phyloP scores from a whole-genome alignment of 2,113 vertebrate genomes.

The Seriola rivoliana region DNA sequence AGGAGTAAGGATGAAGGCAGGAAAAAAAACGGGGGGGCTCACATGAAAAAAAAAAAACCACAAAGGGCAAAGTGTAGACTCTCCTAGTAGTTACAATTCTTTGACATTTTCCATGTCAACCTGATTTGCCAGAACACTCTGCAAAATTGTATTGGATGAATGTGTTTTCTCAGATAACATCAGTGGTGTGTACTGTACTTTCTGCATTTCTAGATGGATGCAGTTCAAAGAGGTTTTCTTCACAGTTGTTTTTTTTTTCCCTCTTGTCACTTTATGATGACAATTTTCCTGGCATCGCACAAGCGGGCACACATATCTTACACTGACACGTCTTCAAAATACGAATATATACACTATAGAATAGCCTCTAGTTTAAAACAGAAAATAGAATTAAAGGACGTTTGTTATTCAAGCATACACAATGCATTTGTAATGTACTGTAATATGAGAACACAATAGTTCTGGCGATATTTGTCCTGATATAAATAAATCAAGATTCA shows the following conservation, averaged over 20 bases:
- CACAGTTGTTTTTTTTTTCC: conserved; percentile 5
- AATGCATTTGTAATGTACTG: neutral
- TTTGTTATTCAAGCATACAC: neutral
- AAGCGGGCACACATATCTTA: neutral
- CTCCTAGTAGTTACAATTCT: conserved; percentile 75
- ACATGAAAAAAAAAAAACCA: conserved; percentile 54
- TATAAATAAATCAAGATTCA: neutral
- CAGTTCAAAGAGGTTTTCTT: conserved; percentile 62
- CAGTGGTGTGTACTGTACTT: conserved; percentile 64
- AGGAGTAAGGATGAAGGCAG: conserved; percentile 66
- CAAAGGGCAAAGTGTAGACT: conserved; percentile 78
- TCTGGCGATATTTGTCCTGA: neutral
- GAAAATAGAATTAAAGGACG: neutral
- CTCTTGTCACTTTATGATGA: conserved; percentile 28
- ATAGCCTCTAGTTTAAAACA: neutral
- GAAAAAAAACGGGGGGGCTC: neutral
- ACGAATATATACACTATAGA: neutral
- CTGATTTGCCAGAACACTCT: conserved; percentile 80
- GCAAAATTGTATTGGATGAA: conserved; percentile 76
- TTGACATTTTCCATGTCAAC: conserved; percentile 83
- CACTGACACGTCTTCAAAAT: conserved; percentile 20
- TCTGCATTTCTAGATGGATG: conserved; percentile 51
- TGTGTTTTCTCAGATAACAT: conserved; percentile 79
- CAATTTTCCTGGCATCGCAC: conserved; percentile 23
- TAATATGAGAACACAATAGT: neutral